Base-by-base conservation (phyloP, 2,797 vertebrate genomes). In the Hoplostethus atlanticus region DNA sequence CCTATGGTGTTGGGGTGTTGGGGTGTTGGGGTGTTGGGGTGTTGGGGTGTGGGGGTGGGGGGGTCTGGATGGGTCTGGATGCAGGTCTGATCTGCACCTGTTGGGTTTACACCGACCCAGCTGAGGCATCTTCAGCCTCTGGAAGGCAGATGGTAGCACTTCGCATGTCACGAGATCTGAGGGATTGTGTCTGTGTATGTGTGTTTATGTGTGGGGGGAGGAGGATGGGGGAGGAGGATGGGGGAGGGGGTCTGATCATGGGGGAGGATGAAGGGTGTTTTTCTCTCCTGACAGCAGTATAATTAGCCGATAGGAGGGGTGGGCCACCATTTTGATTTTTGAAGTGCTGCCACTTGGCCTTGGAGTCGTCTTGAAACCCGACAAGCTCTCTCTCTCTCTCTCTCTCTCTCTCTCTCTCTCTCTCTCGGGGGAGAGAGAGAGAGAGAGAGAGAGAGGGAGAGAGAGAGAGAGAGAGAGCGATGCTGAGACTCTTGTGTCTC, bases 291-390 rank as follows among this genome's bases (percentile, higher is more conserved):
- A 56, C 46, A 54, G 72, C 34, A 58, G 6, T 50, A 79, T 86
- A 84, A 88, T 83, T 77, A 82, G 88, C 69, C 31, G 46, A 72
- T 38, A 62, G 71, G 68, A 68, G 71, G 59, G 71, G 84, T 48
- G 71, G 79, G 86, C 81, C 78, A 63, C 87, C 77, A 74, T 86
- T 85, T 91, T 72, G 81, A 80, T 81, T 91, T 93, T 47, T 94
- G 92, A 93, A 91, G 92, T 89, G 76, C 73, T 92, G 93, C 93
- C 92, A 92, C 85, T 87, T 89, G 86, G 84, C 89, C 75, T 74
- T 73, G 5, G 76, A 82, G 77, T 66, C 28, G 63, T 79, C 87
- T 92, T 92, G 89, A 84, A 79, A 81, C 77, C 40, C 48, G 72
- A 75, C 71, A 73, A 71, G 73, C 75, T 77, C 8, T n/a, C n/a